A percentile compares a stretch with the other conserved stretches of the same genome.
phyloP scores from a whole-genome alignment of 92 coral and sea anemone species.

The Phenganax marumi region DNA sequence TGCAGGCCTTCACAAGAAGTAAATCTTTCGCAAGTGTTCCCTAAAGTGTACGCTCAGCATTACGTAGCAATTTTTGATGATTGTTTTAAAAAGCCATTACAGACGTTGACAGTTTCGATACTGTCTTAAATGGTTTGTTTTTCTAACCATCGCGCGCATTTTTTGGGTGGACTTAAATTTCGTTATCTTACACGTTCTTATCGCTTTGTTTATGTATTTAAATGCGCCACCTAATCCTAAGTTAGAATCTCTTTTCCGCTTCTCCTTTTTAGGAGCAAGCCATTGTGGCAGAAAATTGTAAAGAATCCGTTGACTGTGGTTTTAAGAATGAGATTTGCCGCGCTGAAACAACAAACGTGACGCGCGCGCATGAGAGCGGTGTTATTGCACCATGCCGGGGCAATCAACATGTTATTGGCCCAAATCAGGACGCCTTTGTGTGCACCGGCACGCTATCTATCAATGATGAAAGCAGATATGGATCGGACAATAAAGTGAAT shows the following conservation, averaged over 20 bases:
- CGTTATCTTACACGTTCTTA: too few relatives aligned
- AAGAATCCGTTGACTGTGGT: background rate
- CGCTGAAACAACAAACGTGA: background rate
- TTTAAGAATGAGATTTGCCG: slow-evolving; percentile 1
- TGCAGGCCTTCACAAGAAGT: too few relatives aligned
- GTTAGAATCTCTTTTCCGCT: too few relatives aligned
- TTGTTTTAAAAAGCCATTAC: too few relatives aligned
- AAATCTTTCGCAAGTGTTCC: too few relatives aligned
- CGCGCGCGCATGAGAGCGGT: background rate
- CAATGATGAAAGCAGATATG: background rate
- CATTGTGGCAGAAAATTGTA: background rate
- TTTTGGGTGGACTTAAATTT: too few relatives aligned
- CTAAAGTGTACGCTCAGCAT: background rate
- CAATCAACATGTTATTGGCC: background rate
- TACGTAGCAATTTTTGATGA: background rate
- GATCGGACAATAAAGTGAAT: background rate
- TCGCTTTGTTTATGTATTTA: background rate
- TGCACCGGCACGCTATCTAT: background rate
- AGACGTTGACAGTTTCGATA: too few relatives aligned
- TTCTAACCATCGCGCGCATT: background rate
- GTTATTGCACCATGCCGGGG: background rate
- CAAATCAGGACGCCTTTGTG: background rate
- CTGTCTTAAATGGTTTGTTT: background rate
- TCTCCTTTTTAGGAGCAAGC: background rate
- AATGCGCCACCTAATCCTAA: too few relatives aligned